Evolutionary conservation across 64 coral and sea anemone genomes (phyloP), one percentile per base, ranked within the genome.

Genomic region (Actinia tenebrosa): DNA sequence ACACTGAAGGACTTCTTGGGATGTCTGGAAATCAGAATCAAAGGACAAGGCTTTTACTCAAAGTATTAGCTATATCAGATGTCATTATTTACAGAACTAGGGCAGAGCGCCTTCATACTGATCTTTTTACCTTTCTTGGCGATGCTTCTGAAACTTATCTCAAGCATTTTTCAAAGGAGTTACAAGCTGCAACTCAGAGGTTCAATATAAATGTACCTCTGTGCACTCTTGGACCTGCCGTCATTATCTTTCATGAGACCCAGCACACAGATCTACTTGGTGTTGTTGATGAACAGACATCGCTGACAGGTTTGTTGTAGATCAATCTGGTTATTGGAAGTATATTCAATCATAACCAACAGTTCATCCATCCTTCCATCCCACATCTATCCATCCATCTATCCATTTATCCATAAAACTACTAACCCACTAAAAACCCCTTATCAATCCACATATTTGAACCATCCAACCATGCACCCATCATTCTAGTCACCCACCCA

Each of bases 221-320:
- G 61, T 99, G 97, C 80, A 90, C 85, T n/a, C 84, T 99, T 64
- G 97, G 97, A 3, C 97, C 97, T 87, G 93, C 97, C 10, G 82
- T 99, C 45, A 94, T 99, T 14, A 93, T 99, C 17, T 99, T 99
- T 88, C 97, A 99, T 93, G 97, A 99, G 80, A 99, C 97, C 13
- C 93, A 90, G 89, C 97, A 95, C 60, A 99, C 97, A 8, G 88
- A 95, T 78, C 78, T 95, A 45, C 83, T 99, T 42, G 97, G 93
- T 20, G 80, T 87, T 44, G 89, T 88, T 19, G 79, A 89, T 50
- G 90, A 84, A 80, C 86, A 92, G 23, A 82, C 22, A 53, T 58
- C 54, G 10, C 61, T 83, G 8, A 59, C 87, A 98, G 89, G 92
- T 93, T 87, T 17, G 89, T 64, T 61, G 7, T 8, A 5, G 47